These are phyloP conservation scores for Heterodera filipjevi DNA, from an alignment of 2,888 invertebrate genomes.

Conservation along the genomic window DNA sequence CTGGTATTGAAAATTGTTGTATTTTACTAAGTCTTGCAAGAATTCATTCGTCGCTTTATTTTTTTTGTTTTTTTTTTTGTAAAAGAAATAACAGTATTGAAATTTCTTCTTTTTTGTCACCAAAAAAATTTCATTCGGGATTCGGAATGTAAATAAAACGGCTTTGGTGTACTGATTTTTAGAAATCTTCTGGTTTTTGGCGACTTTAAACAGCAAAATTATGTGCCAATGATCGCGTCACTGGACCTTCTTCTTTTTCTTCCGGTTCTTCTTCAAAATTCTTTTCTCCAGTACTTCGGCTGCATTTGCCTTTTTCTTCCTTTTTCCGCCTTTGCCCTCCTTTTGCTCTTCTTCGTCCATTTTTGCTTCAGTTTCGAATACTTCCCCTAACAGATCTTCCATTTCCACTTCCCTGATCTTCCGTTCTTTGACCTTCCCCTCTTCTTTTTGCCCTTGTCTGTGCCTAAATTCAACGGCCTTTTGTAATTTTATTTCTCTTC, in stretches of 20 bases:
- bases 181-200: too few species aligned
- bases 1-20: too few species aligned
- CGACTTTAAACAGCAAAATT: background rate
- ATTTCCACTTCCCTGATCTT: constrained; percentile 40
- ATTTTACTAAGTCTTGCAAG: too few species aligned
- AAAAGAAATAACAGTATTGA: too few species aligned
- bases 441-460: constrained; percentile 32
- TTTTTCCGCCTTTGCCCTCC: background rate
- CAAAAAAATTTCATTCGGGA: too few species aligned
- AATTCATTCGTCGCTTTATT: too few species aligned
- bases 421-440: constrained; percentile 36
- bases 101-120: too few species aligned
- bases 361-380: constrained; percentile 40
- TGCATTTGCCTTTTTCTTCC: background rate
- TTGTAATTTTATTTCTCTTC: constrained; percentile 46
- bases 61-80: too few species aligned
- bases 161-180: too few species aligned
- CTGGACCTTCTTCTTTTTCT: background rate
- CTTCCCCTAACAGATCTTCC: constrained; percentile 57
- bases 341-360: background rate
- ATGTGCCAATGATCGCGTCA: background rate
- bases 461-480: constrained; percentile 32
- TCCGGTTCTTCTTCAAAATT: constrained; percentile 22
- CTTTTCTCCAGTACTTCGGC: constrained; percentile 23
- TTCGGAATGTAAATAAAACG: too few species aligned